A percentile compares a stretch with the other conserved stretches of the same genome.
These are phyloP conservation scores for Ceramica pisi DNA, from an alignment of 2,888 invertebrate genomes.

Conservation along the genomic window DNA sequence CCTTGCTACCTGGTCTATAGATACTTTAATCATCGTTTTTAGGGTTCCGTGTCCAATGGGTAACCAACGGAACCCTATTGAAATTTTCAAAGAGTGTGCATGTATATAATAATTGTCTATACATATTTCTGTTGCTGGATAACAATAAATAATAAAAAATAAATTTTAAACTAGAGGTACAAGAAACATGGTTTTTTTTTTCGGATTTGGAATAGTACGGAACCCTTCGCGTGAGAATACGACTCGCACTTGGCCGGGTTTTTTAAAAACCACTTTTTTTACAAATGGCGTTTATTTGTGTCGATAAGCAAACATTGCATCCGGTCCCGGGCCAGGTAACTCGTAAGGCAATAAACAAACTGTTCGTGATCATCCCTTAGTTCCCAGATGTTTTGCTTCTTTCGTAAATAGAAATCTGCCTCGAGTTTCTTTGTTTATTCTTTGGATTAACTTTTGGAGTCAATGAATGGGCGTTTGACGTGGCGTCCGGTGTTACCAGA, in stretches of 20 bases:
- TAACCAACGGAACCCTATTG: no score
- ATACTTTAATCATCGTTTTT: slow-evolving; percentile 9
- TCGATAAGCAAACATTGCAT: slow-evolving; percentile 70
- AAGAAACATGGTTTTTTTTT: no score
- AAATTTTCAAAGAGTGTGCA: no score
- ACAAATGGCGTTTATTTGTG: slow-evolving; percentile 30
- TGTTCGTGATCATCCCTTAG: slow-evolving; percentile 50
- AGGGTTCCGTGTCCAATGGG: no score
- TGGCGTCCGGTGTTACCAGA: neutral
- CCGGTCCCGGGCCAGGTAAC: slow-evolving; percentile 77
- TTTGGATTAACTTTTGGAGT: slow-evolving; percentile 28
- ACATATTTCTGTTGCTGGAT: no score
- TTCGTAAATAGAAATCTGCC: slow-evolving; percentile 52
- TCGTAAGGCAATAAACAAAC: slow-evolving; percentile 75
- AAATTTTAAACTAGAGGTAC: no score
- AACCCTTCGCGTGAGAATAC: no score
- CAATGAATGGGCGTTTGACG: slow-evolving; percentile 8
- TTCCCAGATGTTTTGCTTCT: slow-evolving; percentile 50
- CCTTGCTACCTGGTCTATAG: slow-evolving; percentile 1
- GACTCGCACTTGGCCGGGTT: no score
- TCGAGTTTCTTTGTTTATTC: slow-evolving; percentile 33
- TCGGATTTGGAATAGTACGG: no score
- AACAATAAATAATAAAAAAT: no score
- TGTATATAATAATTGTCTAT: no score
- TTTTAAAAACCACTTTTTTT: no score